Evolutionary conservation across 1,140 invertebrate species (phyloP), one percentile per base, ranked within the genome.

Genomic region (Panonychus citri): DNA sequence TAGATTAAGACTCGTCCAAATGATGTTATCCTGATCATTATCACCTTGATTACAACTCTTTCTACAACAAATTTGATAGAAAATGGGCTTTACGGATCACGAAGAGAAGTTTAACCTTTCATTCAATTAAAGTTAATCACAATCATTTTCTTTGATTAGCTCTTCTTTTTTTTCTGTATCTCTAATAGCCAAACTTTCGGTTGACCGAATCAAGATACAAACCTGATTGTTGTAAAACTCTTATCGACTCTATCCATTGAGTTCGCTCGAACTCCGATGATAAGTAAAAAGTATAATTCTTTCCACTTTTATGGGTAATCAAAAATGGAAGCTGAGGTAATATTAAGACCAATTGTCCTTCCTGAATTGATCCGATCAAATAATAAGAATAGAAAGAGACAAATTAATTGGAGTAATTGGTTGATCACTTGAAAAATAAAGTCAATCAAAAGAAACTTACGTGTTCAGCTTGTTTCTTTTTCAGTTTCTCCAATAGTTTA

Each of bases 211-310:
- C 30, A 34, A 34, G 12, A 34, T 34, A 25, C 30, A 13, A 40
- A 60, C 59, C 62, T 37, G 62, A 55, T 26, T 58, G 55, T 73
- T 85, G 81, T 55, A 88, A 70, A 17, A 81, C 81, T 59, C 81
- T 77, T 57, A 94, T 84, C 3, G 86, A 83, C 68, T 91, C 87
- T 59, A 85, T 80, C 88, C 88, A 93, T 66, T 90, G 85, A 48
- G 82, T 82, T 56, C 86, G 74, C 70, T 93, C 88, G 68, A 85
- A 94, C 70, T 93, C 85, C 1, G 86, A 90, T 56, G 85, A 87
- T 59, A 93, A 73, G 68, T 90, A 88, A 68, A 94, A 88, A 30
- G 81, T 82, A 65, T 85, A 82, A 19, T 77, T 69, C 59, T 72
- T 71, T 55, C 75, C 73, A 57, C 69, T 64, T 63, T 78, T 81